Evolutionary conservation across 2,797 vertebrate species (phyloP).

Genomic region (Tympanoctomys barrerae): DNA sequence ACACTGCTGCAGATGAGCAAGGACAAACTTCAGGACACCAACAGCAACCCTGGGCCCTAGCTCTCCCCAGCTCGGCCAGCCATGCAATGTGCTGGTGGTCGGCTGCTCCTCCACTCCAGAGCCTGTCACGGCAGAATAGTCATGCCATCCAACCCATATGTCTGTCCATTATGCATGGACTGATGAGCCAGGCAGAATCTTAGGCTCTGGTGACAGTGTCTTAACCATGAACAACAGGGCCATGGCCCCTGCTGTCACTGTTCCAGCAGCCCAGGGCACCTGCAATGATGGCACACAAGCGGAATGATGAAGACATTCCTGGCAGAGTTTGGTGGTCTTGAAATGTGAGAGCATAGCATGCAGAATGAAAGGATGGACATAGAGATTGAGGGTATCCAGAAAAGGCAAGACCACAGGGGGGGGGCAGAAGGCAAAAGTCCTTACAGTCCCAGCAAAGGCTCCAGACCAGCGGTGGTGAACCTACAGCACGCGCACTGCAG

Average conservation of each 20-base stretch:
- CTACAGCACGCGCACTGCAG: neutral
- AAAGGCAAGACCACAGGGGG: neutral
- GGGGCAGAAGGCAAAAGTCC: neutral
- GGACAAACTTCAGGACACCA: rapidly evolving
- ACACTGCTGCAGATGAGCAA: neutral
- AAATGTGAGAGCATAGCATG: neutral
- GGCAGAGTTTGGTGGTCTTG: neutral
- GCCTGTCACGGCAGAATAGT: rapidly evolving
- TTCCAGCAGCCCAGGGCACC: neutral
- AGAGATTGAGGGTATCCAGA: neutral
- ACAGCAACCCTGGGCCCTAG: rapidly evolving
- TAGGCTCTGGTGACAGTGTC: neutral
- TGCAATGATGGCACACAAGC: neutral
- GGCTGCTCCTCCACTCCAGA: neutral
- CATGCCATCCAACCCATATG: rapidly evolving
- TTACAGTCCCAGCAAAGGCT: neutral
- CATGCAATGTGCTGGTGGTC: neutral
- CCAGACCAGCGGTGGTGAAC: neutral
- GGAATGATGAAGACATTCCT: neutral
- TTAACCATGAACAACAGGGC: neutral
- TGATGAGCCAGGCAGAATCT: neutral
- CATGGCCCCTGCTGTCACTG: too few relatives aligned
- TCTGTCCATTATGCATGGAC: rapidly evolving
- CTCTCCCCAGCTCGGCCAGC: neutral
- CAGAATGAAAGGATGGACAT: neutral